Conservation (phyloP, 2,113 vertebrate species). For the Chelonoidis abingdonii region DNA sequence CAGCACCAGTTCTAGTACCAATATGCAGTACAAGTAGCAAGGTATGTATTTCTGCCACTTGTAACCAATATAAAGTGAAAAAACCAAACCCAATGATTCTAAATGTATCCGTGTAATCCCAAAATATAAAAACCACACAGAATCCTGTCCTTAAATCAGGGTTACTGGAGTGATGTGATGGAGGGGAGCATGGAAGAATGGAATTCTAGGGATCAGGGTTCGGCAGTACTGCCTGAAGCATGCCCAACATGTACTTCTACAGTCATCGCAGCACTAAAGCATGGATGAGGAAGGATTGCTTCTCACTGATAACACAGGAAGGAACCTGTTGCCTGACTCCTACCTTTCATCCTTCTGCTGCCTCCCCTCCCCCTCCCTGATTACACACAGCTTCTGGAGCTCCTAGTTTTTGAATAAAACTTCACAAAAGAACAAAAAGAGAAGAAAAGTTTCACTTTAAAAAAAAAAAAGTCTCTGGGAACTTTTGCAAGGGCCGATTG, state of each 20-base stretch:
- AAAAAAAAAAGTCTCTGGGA: constrained; percentile 49
- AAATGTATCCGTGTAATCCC: constrained; percentile 44
- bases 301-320: accelerated
- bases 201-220: neutral
- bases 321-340: neutral
- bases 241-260: neutral
- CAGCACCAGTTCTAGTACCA: constrained; percentile 37
- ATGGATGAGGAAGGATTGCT: neutral
- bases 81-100: constrained; percentile 36
- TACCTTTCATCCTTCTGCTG: neutral
- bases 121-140: neutral
- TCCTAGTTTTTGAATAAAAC: neutral
- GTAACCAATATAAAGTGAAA: neutral
- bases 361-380: neutral
- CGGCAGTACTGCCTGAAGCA: neutral
- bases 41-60: constrained; percentile 51
- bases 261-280: neutral
- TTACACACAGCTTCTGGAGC: constrained; percentile 5
- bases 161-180: neutral
- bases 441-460: neutral
- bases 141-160: constrained; percentile 19
- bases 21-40: constrained; percentile 31
- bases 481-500: constrained; percentile 37
- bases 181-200: constrained; percentile 23
- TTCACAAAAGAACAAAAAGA: constrained; percentile 11